phyloP scores from a whole-genome alignment of 92 coral and sea anemone genomes.

The Heliopora coerulea region DNA sequence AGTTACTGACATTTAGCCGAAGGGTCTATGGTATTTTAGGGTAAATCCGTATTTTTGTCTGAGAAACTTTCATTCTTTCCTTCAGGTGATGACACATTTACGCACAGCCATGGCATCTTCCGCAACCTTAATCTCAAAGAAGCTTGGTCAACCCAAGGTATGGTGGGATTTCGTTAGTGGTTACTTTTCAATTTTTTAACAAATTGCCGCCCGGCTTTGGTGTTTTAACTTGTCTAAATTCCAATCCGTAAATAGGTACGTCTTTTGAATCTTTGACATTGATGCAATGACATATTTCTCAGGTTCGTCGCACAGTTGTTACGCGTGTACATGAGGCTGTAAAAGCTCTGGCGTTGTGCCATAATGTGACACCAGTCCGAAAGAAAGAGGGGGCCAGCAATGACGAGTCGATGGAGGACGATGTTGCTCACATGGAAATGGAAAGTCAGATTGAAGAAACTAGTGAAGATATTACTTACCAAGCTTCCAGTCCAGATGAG shows the following conservation, averaged over 20 bases:
- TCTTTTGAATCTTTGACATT: neutral
- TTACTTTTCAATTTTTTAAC: too few relatives aligned
- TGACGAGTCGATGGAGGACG: conserved; percentile 60
- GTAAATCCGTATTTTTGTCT: too few relatives aligned
- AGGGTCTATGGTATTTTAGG: too few relatives aligned
- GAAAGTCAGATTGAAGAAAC: conserved; percentile 48
- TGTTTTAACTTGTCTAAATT: too few relatives aligned
- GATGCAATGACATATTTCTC: neutral
- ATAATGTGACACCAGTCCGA: conserved; percentile 92
- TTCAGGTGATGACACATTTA: conserved; percentile 55
- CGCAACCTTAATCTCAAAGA: conserved; percentile 23
- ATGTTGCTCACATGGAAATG: conserved; percentile 35
- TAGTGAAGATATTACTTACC: conserved; percentile 69
- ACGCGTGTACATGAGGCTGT: conserved; percentile 96
- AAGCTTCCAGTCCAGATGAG: conserved; percentile 99
- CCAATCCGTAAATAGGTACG: neutral
- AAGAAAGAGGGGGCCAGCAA: conserved; percentile 56
- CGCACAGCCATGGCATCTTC: conserved; percentile 46
- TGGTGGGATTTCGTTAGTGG: too few relatives aligned
- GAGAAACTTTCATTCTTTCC: conserved; percentile 18
- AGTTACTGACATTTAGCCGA: too few relatives aligned
- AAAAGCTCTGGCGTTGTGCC: conserved; percentile 94
- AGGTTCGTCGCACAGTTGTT: conserved; percentile 98
- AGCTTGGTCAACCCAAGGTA: conserved; percentile 48
- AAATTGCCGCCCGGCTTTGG: too few relatives aligned